Percentiles rank a stretch among this genome's conserved stretches.
These are phyloP conservation scores for Sorex fumeus DNA, from an alignment of 2,113 vertebrate genomes.

Conservation along the genomic window DNA sequence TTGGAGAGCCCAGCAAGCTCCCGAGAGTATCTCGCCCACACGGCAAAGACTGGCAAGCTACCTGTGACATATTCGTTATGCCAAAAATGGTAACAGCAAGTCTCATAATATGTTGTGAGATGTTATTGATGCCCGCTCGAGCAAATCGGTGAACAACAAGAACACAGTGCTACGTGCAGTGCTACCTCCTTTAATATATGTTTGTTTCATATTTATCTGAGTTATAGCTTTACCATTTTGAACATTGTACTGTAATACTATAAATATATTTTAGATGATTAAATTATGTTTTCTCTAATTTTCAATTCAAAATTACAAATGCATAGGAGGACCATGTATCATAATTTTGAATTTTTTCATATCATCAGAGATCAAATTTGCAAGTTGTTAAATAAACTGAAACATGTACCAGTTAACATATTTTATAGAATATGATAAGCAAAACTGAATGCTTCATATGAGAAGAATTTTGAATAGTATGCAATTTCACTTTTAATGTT, in stretches of 20 bases:
- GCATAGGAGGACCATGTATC: background rate
- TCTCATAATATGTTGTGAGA: no score
- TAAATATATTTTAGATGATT: background rate
- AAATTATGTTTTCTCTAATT: background rate
- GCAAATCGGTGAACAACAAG: no score
- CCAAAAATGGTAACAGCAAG: no score
- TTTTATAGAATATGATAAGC: background rate
- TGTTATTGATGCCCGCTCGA: no score
- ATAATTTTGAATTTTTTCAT: background rate
- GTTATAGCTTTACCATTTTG: background rate
- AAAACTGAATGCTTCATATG: background rate
- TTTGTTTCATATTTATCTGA: constrained; percentile 24
- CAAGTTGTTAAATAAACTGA: background rate
- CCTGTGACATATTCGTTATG: no score
- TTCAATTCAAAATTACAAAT: constrained; percentile 34
- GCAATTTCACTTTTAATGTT: constrained; percentile 1
- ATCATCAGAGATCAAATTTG: background rate
- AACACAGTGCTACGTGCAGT: no score
- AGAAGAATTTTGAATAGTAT: background rate
- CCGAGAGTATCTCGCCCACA: no score
- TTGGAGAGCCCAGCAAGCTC: no score
- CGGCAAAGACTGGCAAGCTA: no score
- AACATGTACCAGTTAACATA: background rate
- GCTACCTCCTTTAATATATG: background rate
- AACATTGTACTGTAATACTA: background rate